Evolutionary conservation across 2,797 vertebrate species (phyloP).

Genomic region (Pachyuromys duprasi): DNA sequence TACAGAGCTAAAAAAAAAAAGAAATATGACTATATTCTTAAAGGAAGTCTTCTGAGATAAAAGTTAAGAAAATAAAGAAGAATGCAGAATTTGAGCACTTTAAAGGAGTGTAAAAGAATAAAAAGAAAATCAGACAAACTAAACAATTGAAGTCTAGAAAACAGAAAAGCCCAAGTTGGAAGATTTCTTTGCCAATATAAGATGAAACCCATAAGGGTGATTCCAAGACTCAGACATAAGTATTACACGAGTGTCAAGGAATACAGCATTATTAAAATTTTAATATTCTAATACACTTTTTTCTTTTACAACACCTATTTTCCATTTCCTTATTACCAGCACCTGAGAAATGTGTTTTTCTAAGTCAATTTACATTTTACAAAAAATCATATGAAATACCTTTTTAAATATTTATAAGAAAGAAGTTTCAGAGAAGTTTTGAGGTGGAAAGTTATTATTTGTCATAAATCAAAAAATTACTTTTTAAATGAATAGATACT

Average conservation of each 20-base stretch:
- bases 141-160: conserved; percentile 79
- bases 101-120: conserved; percentile 74
- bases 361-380: conserved; percentile 80
- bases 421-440: conserved; percentile 67
- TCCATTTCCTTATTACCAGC: conserved; percentile 72
- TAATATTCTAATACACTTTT: conserved; percentile 79
- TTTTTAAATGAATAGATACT: conserved; percentile 64
- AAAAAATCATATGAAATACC: conserved; percentile 72
- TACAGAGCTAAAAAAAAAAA: no score
- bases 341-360: conserved; percentile 71
- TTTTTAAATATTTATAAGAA: conserved; percentile 78
- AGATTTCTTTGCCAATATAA: conserved; percentile 72
- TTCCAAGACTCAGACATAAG: conserved; percentile 76
- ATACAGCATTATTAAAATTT: conserved; percentile 78
- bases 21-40: conserved; percentile 79
- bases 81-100: conserved; percentile 80
- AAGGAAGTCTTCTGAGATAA: conserved; percentile 83
- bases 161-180: conserved; percentile 73
- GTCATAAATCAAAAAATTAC: conserved; percentile 43
- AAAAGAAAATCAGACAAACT: conserved; percentile 82
- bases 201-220: conserved; percentile 78
- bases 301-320: conserved; percentile 73
- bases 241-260: conserved; percentile 70
- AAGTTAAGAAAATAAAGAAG: conserved; percentile 84
- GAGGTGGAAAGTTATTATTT: conserved; percentile 56